Evolutionary conservation across 2,797 vertebrate species (phyloP), one percentile per base, ranked within the genome.

Genomic region (Eospalax fontanierii): DNA sequence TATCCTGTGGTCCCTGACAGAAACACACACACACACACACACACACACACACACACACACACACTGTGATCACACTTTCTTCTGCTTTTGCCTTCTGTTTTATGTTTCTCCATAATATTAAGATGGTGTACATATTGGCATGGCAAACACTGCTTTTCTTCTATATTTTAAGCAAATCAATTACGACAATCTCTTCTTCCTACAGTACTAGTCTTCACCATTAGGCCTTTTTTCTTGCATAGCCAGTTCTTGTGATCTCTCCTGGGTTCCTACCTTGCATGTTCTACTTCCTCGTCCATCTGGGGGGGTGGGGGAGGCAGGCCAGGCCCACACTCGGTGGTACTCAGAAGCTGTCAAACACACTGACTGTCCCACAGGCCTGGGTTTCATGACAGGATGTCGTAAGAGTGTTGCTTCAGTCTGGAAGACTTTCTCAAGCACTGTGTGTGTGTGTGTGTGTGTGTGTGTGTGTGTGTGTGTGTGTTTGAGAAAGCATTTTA

Each of bases 401-500:
- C 54, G 4, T 6, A 10, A 6, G 15, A 63, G 3, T 24, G 35
- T 65, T 24, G 28, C 24, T 43, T 54, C 38, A 38, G 33, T 50
- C 28, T 81, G 33, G 50, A 66, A 91, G 38, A 1, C 54, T 66
- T 90, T 68, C 88, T 85, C 30, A 7, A 65, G 15, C 6, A 59
- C 15, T 35, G 2, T 85, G 40, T 75, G 40, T 46, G 26, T 75
- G 26, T 50, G 73, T 54, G 75, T 33, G 59, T 43, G 28, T 79
- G 50, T 33, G 73, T 54, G 74, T 50, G 50, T 22, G 82, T 38
- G 40, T 43, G n/a, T 38, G 38, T 14, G 54, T 28, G 71, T 19
- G 46, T 76, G 43, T 8, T 38, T 50, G 35, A 90, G 68, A 91
- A 79, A 68, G 38, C 93, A 61, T 93, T 95, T 94, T 95, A 57